These are phyloP conservation scores for Axea sp. DNA, from an alignment of 2,888 invertebrate species.

Conservation along the genomic window DNA sequence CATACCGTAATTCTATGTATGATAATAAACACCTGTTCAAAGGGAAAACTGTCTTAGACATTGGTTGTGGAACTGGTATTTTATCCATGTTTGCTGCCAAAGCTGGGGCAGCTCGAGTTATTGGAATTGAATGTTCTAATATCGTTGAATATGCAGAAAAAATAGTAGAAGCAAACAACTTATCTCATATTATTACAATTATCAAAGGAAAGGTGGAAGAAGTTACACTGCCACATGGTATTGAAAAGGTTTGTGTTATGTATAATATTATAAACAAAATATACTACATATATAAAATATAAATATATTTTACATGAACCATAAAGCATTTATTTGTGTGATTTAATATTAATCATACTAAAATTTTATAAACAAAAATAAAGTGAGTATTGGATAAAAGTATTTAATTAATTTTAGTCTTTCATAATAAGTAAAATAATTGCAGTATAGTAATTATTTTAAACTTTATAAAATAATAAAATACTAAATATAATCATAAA, in stretches of 20 bases:
- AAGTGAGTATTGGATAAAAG: too few relatives aligned
- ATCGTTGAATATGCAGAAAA: slow-evolving; percentile 98
- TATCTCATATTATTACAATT: slow-evolving; percentile 89
- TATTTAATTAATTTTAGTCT: too few relatives aligned
- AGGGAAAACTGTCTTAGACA: slow-evolving; percentile 95
- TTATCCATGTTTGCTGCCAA: slow-evolving; percentile 99
- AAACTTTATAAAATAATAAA: too few relatives aligned
- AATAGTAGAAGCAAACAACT: slow-evolving; percentile 92
- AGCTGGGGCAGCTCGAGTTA: slow-evolving; percentile 96
- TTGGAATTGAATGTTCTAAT: slow-evolving; percentile 99
- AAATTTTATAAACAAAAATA: too few relatives aligned
- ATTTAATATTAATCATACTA: too few relatives aligned
- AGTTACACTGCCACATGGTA: slow-evolving; percentile 93
- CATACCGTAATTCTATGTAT: slow-evolving; percentile 99
- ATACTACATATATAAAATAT: too few relatives aligned
- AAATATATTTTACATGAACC: too few relatives aligned
- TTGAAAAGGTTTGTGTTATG: slow-evolving; percentile 87
- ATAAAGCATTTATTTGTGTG: too few relatives aligned
- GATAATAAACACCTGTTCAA: slow-evolving; percentile 99
- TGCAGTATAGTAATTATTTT: too few relatives aligned
- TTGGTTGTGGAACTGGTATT: slow-evolving; percentile 99
- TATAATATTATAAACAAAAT: too few relatives aligned
- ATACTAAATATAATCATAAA: too few relatives aligned
- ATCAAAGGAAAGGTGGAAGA: slow-evolving; percentile 97
- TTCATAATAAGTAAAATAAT: too few relatives aligned